Conservation (phyloP, 2,113 vertebrate genomes). For the Indri indri region DNA sequence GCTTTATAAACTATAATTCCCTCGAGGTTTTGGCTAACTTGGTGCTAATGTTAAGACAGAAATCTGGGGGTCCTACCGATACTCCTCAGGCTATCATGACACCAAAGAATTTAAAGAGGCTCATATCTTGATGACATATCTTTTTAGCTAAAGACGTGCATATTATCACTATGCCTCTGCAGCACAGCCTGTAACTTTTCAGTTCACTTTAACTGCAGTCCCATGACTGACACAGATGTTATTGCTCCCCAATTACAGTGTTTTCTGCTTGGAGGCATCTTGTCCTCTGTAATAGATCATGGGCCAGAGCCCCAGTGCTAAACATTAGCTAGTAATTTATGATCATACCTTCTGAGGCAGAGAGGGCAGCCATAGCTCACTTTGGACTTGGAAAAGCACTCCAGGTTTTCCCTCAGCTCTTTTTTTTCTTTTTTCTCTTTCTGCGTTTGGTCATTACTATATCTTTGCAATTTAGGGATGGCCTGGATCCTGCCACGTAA, state of each 20-base stretch:
- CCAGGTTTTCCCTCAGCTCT: constrained; percentile 70
- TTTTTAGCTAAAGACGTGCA: constrained; percentile 64
- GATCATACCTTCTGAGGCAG: constrained; percentile 76
- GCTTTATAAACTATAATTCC: constrained; percentile 14
- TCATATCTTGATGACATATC: constrained; percentile 63
- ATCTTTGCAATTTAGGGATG: constrained; percentile 80
- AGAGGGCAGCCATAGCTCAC: constrained; percentile 77
- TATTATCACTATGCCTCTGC: constrained; percentile 62
- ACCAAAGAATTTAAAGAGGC: constrained; percentile 62
- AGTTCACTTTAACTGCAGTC: constrained; percentile 57
- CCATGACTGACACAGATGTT: constrained; percentile 75
- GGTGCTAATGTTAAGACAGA: constrained; percentile 41
- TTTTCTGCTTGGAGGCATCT: constrained; percentile 77
- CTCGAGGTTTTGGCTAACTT: constrained; percentile 36
- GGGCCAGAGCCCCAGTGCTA: constrained; percentile 61
- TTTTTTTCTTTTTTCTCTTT: constrained; percentile 61
- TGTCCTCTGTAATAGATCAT: constrained; percentile 76
- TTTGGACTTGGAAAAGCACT: constrained; percentile 79
- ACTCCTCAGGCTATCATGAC: constrained; percentile 38
- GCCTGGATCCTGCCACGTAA: constrained; percentile 80
- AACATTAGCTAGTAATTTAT: constrained; percentile 79
- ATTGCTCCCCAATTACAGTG: constrained; percentile 76
- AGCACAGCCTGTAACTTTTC: constrained; percentile 67
- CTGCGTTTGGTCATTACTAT: constrained; percentile 78
- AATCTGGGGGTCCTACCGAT: constrained; percentile 7